Evolutionary conservation across 2,113 vertebrate genomes (phyloP).

Genomic region (Macroglossus sobrinus): DNA sequence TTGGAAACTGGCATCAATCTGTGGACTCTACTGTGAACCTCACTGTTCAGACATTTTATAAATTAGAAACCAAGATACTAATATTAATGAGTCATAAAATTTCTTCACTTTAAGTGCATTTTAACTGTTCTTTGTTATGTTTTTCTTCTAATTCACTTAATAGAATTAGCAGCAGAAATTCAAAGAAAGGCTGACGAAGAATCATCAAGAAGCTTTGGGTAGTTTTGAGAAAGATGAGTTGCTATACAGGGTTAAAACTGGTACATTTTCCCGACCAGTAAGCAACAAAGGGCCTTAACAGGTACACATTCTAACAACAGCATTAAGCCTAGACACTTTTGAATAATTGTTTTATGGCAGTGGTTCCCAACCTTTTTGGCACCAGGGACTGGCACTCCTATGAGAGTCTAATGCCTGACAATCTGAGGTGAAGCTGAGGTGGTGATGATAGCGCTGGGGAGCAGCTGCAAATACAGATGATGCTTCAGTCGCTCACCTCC

Average conservation of each 20-base stretch:
- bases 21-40: background rate
- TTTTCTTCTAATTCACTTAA: background rate
- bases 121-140: background rate
- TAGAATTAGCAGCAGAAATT: background rate
- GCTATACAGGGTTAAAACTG: background rate
- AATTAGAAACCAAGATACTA: background rate
- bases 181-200: background rate
- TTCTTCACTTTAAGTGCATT: background rate
- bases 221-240: background rate
- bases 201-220: background rate
- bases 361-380: no score
- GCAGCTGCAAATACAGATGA: no score
- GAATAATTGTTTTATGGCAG: background rate
- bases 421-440: no score
- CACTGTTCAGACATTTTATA: background rate
- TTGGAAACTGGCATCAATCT: background rate
- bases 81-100: background rate
- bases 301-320: background rate
- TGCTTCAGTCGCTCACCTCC: no score
- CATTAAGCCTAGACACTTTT: background rate
- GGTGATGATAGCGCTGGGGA: no score
- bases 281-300: background rate
- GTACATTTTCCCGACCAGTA: background rate
- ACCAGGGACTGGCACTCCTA: no score
- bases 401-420: no score